Evolutionary conservation across 1,140 invertebrate genomes (phyloP), one percentile per base, ranked within the genome.

Genomic region (Frieseomelitta varia): DNA sequence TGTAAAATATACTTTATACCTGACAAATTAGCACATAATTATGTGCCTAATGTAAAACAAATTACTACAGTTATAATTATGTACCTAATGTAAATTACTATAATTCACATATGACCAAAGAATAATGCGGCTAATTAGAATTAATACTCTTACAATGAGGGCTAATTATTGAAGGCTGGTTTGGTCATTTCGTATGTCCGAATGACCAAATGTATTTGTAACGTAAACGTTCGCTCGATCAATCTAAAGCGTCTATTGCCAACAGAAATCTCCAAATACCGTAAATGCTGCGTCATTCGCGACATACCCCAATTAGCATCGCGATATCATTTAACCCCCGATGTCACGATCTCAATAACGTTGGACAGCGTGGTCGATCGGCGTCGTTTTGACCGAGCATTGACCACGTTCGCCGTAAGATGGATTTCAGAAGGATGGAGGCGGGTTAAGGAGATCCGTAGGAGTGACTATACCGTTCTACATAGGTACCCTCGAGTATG

Each of bases 381-480:
- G 71, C 72, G 30, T 61, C 21, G 78, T 85, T 79, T 84, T 68
- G 58, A 21, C 47, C 34, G 58, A 47, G 79, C 84, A 80, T 89
- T 85, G 85, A 84, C 80, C 85, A 73, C 65, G 27, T 53, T 72
- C 4, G 75, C 55, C 8, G 79, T 84, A 85, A 90, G 85, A 89
- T 85, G 89, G 80, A 87, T 90, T 83, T 90, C 77, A 76, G 76
- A 69, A 80, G 81, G 87, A 81, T 86, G 84, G 91, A 93, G 92
- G 92, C 92, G 92, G 92, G 92, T 91, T 92, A 91, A 92, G 90
- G 88, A 92, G 90, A 93, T 90, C 90, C 85, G 92, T 93, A 94
- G 93, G 92, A 93, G 93, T 93, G 92, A 93, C 93, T 93, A 90
- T 86, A 90, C 88, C 77, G 67, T 84, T 71, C 75, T 86, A 47